These are phyloP conservation scores for Sclerodermus sp. DNA, from an alignment of 2,888 invertebrate genomes.

Conservation along the genomic window DNA sequence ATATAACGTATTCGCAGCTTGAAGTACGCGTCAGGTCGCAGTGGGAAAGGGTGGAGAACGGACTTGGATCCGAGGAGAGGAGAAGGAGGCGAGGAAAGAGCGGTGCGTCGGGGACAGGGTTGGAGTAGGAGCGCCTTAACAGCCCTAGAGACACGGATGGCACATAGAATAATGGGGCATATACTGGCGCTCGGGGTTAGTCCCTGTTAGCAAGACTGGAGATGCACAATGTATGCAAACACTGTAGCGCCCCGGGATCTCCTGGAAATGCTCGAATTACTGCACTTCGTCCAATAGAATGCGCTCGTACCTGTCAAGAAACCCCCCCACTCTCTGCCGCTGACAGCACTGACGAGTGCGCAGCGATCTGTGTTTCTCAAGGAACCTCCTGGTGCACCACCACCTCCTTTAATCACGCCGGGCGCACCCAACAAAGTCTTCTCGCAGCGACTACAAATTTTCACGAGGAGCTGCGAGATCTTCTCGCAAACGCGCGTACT, in stretches of 20 bases:
- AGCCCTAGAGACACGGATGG: constrained; percentile 45
- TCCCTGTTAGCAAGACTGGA: constrained; percentile 44
- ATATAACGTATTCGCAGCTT: constrained; percentile 29
- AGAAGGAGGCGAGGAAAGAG: constrained; percentile 6
- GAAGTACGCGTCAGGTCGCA: constrained; percentile 24
- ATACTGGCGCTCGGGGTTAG: constrained; percentile 33
- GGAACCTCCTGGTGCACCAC: constrained; percentile 1
- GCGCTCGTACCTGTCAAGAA: constrained; percentile 16
- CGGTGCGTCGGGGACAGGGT: constrained; percentile 19
- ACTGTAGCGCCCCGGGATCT: constrained; percentile 40
- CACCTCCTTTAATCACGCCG: not conserved
- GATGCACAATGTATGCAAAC: constrained; percentile 50
- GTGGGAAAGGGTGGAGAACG: constrained; percentile 14
- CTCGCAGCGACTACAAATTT: not conserved
- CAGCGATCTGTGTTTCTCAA: constrained; percentile 18
- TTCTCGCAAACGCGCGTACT: too few species aligned
- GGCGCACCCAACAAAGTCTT: not conserved
- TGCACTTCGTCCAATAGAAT: constrained; percentile 28
- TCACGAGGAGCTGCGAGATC: too few species aligned
- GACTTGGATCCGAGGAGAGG: constrained; percentile 8
- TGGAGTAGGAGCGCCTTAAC: constrained; percentile 42
- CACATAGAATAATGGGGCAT: constrained; percentile 47
- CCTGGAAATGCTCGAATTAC: constrained; percentile 47
- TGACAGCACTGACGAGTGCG: constrained; percentile 11
- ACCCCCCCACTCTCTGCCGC: constrained; percentile 13